phyloP scores from a whole-genome alignment of 2,797 vertebrate species.

The Salmo trutta region DNA sequence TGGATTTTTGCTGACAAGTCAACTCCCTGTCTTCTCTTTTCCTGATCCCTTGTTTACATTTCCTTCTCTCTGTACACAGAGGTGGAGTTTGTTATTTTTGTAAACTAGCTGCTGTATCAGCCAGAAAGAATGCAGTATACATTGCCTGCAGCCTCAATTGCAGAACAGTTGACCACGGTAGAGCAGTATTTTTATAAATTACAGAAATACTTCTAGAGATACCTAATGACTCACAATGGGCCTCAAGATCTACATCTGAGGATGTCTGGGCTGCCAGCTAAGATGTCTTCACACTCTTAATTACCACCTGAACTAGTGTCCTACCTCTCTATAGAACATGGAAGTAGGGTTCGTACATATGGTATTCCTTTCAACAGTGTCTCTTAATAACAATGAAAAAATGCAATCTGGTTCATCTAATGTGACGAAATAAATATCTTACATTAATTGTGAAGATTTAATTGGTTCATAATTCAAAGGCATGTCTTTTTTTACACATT shows the following conservation, averaged over 20 bases:
- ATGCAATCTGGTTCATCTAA: neutral
- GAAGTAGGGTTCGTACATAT: neutral
- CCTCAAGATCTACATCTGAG: neutral
- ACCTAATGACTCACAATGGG: neutral
- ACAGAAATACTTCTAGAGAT: neutral
- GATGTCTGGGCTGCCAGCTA: neutral
- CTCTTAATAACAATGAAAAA: neutral
- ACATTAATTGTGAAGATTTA: neutral
- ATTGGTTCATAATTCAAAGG: neutral
- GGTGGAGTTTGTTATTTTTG: neutral
- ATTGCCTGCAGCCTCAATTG: neutral
- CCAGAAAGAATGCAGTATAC: neutral
- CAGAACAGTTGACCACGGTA: neutral
- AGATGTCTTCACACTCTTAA: neutral
- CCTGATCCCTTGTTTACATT: neutral
- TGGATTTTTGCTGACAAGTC: neutral
- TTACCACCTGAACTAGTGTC: neutral
- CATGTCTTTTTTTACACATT: neutral
- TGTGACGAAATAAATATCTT: neutral
- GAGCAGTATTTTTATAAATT: neutral
- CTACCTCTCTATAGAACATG: too few relatives aligned
- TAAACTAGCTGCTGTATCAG: too few relatives aligned
- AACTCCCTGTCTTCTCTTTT: neutral
- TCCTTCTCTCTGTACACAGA: neutral
- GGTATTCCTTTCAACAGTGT: neutral